Evolutionary conservation across 1,140 invertebrate species (phyloP), one percentile per base, ranked within the genome.

Genomic region (Drosophila sucinea): DNA sequence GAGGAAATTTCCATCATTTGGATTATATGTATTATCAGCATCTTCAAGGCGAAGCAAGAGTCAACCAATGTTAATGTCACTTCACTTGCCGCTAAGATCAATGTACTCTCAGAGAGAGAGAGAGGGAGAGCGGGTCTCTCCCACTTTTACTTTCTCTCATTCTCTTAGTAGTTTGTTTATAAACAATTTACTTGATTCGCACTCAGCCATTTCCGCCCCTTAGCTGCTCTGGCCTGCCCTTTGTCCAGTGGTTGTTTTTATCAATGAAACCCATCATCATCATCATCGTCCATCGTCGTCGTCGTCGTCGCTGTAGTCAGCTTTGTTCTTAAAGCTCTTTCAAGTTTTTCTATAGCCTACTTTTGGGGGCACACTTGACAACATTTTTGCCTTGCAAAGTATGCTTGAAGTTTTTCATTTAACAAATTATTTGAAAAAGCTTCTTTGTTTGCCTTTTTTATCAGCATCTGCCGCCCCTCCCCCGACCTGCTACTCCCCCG

Each of bases 41-140:
- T 51, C 44, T 51, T 51, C 25, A 51, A 51, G 44, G 44, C 44
- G 8, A 51, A 23, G 40, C 67, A 65, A 17, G 44, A 51, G 44
- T 51, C 47, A 66, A 62, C 63, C 79, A 82, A 81, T 82, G 79
- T 82, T 81, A 81, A 81, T 81, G 74, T 68, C 73, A 56, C 35
- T 60, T 68, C 65, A 56, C 51, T 67, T 57, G 11, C 17, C 40
- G 17, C 6, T 51, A 60, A 81, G 79, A 81, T 81, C 79, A 81
- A 60, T 81, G 79, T 79, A 81, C 79, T 72, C 63, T 4, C 8
- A 10, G 27, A 6, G 27, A 8, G 27, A 27, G 40, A 41, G 40
- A 1, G 11, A 7, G 11, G 8, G 6, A 47, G 44, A 47, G 10
- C 10, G 35, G 35, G 2, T 8, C 44, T 6, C 5, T 44, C 17